phyloP scores from a whole-genome alignment of 23 tunicate genomes.

The Ascidia mentula region DNA sequence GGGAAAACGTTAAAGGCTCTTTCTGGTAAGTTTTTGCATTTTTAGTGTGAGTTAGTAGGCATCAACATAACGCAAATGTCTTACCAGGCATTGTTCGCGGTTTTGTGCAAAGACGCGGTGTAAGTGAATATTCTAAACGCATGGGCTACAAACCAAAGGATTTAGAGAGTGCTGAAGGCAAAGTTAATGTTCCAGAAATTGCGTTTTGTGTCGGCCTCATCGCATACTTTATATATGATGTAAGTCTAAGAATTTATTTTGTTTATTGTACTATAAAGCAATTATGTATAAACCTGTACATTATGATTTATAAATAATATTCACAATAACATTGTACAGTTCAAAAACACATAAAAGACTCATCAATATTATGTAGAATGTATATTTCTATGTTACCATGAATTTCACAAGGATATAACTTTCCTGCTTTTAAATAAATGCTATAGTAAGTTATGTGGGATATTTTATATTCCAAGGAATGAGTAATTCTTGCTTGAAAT shows the following conservation, averaged over 20 bases:
- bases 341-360: no score
- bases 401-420: no score
- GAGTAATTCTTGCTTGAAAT: no score
- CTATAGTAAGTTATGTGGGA: no score
- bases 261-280: not conserved
- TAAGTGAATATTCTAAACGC: not conserved
- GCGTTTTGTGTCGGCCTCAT: not conserved
- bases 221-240: not conserved
- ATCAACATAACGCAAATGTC: not conserved
- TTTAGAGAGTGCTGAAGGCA: not conserved
- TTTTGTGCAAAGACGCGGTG: not conserved
- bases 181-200: constrained; percentile 6
- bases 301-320: no score
- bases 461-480: no score
- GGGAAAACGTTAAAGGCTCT: not conserved
- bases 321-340: no score
- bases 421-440: no score
- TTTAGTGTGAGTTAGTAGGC: not conserved
- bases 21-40: not conserved
- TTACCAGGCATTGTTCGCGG: not conserved
- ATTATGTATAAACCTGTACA: no score
- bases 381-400: no score
- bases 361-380: no score
- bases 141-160: not conserved
- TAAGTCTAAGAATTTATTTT: not conserved